A percentile compares a stretch with the other conserved stretches of the same genome.
Evolutionary conservation across 2,113 vertebrate species (phyloP).

Genomic region (Boulengeromyrus knoepffleri): DNA sequence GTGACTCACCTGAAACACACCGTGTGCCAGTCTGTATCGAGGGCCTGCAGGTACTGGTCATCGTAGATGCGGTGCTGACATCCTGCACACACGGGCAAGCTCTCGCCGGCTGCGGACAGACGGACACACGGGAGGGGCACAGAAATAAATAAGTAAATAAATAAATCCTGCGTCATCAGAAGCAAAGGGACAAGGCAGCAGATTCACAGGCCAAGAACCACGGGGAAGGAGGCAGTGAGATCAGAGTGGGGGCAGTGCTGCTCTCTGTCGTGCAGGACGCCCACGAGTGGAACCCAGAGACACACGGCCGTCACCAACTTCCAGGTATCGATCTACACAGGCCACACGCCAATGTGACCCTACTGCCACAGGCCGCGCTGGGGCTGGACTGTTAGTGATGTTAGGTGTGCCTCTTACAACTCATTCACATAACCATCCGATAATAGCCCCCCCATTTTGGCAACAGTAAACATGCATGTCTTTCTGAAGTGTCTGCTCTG

Average conservation of each 20-base stretch:
- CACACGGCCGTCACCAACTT: neutral
- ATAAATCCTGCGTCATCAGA: neutral
- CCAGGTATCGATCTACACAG: neutral
- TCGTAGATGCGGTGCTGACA: conserved; percentile 86
- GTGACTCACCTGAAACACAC: conserved; percentile 83
- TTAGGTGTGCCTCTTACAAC: neutral
- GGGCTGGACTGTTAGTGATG: neutral
- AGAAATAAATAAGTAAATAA: neutral
- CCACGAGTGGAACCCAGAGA: neutral
- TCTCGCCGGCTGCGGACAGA: conserved; percentile 57
- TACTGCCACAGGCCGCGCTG: neutral
- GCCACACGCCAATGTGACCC: neutral
- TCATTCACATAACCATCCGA: neutral
- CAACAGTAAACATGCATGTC: neutral
- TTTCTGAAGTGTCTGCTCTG: neutral
- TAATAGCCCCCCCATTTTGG: neutral
- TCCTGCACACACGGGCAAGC: conserved; percentile 85
- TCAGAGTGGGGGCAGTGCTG: neutral
- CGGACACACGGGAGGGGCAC: neutral
- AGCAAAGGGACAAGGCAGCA: neutral
- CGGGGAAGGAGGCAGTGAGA: neutral
- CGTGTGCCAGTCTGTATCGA: conserved; percentile 81
- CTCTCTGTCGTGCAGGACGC: neutral
- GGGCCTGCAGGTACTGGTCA: conserved; percentile 90
- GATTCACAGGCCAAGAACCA: neutral